A percentile compares a stretch with the other conserved stretches of the same genome.
Evolutionary conservation across 2,113 vertebrate species (phyloP).

Genomic region (Glaucidium brasilianum): DNA sequence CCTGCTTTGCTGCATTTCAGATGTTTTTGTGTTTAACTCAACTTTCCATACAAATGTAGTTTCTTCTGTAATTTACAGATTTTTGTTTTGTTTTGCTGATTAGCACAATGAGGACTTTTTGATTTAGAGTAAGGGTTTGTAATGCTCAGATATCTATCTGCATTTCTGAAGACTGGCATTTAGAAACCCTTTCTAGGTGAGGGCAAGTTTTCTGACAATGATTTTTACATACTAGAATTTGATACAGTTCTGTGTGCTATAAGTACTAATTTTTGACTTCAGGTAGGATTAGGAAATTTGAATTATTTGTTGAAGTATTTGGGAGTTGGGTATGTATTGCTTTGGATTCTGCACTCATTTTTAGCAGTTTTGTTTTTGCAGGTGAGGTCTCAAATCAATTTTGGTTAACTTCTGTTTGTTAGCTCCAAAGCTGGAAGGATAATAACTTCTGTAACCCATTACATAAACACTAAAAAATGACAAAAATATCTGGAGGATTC

Average conservation of each 20-base stretch:
- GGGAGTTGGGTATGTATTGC: not conserved
- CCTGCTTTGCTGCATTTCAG: not conserved
- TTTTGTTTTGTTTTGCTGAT: not conserved
- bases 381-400: not conserved
- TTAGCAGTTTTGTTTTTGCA: not conserved
- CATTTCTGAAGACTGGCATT: not conserved
- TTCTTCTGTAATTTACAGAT: not conserved
- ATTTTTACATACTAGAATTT: not conserved
- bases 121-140: not conserved
- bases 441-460: not conserved
- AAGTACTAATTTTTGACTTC: not conserved
- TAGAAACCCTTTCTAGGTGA: not conserved
- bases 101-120: not conserved
- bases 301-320: not conserved
- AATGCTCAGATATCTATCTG: not conserved
- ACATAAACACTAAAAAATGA: not conserved
- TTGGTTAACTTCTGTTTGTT: not conserved
- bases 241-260: not conserved
- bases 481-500: not conserved
- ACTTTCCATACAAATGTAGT: not conserved
- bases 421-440: not conserved
- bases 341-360: not conserved
- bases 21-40: not conserved
- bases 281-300: not conserved
- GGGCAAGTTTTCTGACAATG: not conserved